These are phyloP conservation scores for Drosophila koepferae DNA, from an alignment of 2,888 invertebrate genomes.

Conservation along the genomic window DNA sequence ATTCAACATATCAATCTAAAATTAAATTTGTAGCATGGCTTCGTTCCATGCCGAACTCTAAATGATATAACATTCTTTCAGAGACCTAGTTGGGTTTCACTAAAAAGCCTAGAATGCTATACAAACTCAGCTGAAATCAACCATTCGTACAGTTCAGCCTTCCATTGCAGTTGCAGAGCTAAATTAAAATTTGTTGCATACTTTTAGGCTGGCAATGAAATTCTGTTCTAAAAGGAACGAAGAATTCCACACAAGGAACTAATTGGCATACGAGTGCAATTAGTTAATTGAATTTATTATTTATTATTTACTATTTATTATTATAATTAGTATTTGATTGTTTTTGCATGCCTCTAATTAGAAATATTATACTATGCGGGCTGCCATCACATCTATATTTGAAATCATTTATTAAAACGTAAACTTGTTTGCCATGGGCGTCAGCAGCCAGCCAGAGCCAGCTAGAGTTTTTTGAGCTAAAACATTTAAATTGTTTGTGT, in stretches of 20 bases:
- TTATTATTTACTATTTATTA: background rate
- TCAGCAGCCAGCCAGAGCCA: background rate
- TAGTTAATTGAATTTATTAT: slow-evolving; percentile 1
- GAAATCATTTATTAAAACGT: background rate
- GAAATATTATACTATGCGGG: background rate
- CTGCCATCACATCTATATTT: background rate
- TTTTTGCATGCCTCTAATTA: background rate
- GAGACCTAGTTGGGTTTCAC: background rate
- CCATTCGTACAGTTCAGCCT: background rate
- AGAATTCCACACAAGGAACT: background rate
- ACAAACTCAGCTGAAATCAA: background rate
- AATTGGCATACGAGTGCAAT: background rate
- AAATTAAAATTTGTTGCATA: slow-evolving; percentile 5
- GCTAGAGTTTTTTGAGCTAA: slow-evolving; percentile 11
- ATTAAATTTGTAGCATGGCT: background rate
- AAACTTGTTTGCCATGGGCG: slow-evolving; percentile 27
- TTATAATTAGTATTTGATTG: background rate
- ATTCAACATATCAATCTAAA: background rate
- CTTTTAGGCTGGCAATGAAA: background rate
- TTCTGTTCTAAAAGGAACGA: background rate
- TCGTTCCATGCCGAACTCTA: background rate
- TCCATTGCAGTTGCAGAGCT: too few relatives aligned
- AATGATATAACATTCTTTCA: background rate
- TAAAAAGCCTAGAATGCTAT: background rate
- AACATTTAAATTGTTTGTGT: slow-evolving; percentile 40